A percentile compares a stretch with the other conserved stretches of the same genome.
These are phyloP conservation scores for Probosciger aterrimus DNA, from an alignment of 2,113 vertebrate genomes.

Conservation along the genomic window DNA sequence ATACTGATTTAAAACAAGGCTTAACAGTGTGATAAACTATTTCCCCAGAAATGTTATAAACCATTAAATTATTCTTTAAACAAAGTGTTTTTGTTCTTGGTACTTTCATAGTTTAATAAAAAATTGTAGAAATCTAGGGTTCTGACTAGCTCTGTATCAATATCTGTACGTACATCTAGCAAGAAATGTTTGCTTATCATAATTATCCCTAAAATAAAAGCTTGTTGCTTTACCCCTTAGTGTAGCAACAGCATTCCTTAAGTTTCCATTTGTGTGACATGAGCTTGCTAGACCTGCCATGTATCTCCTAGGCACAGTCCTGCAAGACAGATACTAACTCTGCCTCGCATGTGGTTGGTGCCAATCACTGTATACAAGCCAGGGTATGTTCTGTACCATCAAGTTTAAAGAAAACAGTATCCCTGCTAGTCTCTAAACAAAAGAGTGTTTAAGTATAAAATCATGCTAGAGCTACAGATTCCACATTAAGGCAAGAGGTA, in stretches of 20 bases:
- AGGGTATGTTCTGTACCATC: background rate
- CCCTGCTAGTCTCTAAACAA: background rate
- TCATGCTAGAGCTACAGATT: background rate
- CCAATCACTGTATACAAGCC: background rate
- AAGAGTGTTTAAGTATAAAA: background rate
- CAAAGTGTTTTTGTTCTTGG: background rate
- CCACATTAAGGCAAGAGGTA: background rate
- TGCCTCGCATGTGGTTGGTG: background rate
- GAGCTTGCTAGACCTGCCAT: background rate
- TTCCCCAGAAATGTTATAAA: background rate
- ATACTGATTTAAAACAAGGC: background rate
- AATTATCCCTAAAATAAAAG: background rate
- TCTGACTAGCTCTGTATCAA: background rate
- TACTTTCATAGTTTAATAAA: background rate
- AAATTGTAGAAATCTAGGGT: background rate
- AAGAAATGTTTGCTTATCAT: background rate
- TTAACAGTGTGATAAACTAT: background rate
- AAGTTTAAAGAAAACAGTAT: background rate
- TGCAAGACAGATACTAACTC: background rate
- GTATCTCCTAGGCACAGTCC: background rate
- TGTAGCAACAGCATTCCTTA: background rate
- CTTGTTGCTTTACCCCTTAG: background rate
- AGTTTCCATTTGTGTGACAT: background rate
- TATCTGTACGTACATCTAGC: background rate
- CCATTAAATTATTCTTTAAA: background rate